phyloP scores from a whole-genome alignment of 2,113 vertebrate genomes.

The Periophthalmodon schlosseri region DNA sequence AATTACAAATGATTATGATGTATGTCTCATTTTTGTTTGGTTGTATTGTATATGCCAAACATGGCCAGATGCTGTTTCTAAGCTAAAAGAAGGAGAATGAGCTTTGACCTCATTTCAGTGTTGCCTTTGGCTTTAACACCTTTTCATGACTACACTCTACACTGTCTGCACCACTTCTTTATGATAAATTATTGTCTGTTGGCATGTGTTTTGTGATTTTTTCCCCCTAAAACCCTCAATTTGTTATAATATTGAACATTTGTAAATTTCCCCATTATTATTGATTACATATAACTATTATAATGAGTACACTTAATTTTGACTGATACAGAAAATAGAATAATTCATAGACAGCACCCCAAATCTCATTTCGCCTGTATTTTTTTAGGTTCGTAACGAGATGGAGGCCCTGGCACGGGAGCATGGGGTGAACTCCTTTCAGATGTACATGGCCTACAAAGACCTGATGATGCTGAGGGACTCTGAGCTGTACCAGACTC shows the following conservation, averaged over 20 bases:
- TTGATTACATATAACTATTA: background rate
- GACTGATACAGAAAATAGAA: background rate
- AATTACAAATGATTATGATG: background rate
- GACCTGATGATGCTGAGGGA: constrained; percentile 95
- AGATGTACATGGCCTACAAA: constrained; percentile 99
- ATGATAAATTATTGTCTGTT: background rate
- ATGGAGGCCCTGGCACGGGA: constrained; percentile 95
- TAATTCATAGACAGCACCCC: background rate
- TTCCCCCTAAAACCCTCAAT: background rate
- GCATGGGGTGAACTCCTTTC: constrained; percentile 96
- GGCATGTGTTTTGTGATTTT: background rate
- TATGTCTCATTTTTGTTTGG: background rate
- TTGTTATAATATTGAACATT: background rate
- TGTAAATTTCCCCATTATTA: background rate
- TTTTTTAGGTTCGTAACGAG: constrained; percentile 85
- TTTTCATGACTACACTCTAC: background rate
- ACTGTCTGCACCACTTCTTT: background rate
- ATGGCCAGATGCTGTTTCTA: constrained; percentile 1
- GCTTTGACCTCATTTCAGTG: constrained; percentile 1
- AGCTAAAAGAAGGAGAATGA: constrained; percentile 1
- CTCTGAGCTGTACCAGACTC: constrained; percentile 91
- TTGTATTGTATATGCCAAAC: background rate
- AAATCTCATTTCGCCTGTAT: background rate
- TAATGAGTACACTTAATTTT: background rate
- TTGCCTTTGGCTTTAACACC: constrained; percentile 5